Base-by-base conservation (phyloP, 2,888 invertebrate species). In the Molorchus minor region DNA sequence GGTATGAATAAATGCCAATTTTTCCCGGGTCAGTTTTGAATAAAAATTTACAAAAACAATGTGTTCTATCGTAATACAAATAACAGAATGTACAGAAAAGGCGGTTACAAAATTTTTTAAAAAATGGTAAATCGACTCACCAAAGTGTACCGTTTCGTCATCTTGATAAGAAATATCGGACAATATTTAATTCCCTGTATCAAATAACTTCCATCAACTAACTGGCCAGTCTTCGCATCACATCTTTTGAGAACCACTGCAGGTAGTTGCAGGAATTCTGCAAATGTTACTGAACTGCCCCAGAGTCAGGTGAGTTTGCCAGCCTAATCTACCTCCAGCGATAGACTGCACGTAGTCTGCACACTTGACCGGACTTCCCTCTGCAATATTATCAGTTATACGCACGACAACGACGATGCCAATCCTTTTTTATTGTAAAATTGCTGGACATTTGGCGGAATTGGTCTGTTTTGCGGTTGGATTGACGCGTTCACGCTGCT, bases 281-380 rank as follows among this genome's bases (percentile, higher is more conserved):
- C 55, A 59, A 56, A 56, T 61, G 63, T 64, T 61, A 64, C 33
- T 64, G 61, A 64, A 64, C 63, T 64, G 61, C 61, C 60, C 56
- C 55, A 47, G 47, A 62, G 60, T 60, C 53, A 57, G 35, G 40
- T 57, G 41, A 16, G 12, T 15, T 52, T 44, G 51, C 54, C 43
- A 61, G 51, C 57, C 40, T 52, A n/a, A 54, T 61, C 56, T 38
- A 30, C 51, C 44, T 51, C 30, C 30, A 41, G 41, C 7, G 29
- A 30, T 20, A 52, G 52, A 41, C 52, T 41, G 29, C 19, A 19
- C 52, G 41, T 29, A 41, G 10, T 8, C 4, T 8, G 25, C 8
- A 25, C 5, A 4, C 33, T 25, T 52, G 41, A 40, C 38, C 49
- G 56, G 56, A 51, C 56, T 56, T 56, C 51, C 41, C 38, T 33